Percentiles rank a stretch among this genome's conserved stretches.
phyloP scores from a whole-genome alignment of 2,888 invertebrate species.

The Andrena haemorrhoa region DNA sequence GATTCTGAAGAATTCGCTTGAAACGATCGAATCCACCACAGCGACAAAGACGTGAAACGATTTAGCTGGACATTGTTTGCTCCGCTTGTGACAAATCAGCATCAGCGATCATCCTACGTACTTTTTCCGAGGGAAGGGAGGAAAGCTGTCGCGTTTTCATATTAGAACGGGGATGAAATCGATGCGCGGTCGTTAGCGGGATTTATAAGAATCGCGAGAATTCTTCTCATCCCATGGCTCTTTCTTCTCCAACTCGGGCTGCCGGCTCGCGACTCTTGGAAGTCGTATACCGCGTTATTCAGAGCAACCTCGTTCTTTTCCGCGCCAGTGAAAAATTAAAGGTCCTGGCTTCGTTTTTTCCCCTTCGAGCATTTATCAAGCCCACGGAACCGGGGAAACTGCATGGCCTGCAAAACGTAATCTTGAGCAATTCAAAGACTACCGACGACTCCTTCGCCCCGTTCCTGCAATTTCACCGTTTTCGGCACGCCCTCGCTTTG shows the following conservation, averaged over 20 bases:
- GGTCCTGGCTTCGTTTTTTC: constrained; percentile 74
- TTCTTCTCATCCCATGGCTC: constrained; percentile 34
- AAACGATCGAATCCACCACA: constrained; percentile 10
- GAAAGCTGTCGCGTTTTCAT: neutral
- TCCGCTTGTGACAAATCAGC: constrained; percentile 14
- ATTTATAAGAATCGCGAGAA: constrained; percentile 69
- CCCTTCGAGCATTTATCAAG: constrained; percentile 78
- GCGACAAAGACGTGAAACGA: neutral
- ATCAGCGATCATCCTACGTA: neutral
- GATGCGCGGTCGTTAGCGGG: constrained; percentile 70
- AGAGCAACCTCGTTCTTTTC: constrained; percentile 49
- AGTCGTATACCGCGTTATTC: constrained; percentile 59
- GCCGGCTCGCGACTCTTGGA: constrained; percentile 12
- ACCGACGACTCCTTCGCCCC: constrained; percentile 68
- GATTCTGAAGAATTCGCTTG: neutral
- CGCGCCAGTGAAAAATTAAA: constrained; percentile 77
- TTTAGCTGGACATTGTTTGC: neutral
- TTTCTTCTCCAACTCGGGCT: constrained; percentile 33
- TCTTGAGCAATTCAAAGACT: constrained; percentile 80
- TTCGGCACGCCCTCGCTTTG: constrained; percentile 40
- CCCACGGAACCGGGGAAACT: constrained; percentile 73
- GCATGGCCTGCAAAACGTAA: constrained; percentile 80
- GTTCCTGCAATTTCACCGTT: constrained; percentile 63
- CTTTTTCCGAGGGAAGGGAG: neutral
- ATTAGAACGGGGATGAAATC: constrained; percentile 57